Evolutionary conservation across 1,140 invertebrate genomes (phyloP), one percentile per base, ranked within the genome.

Genomic region (Marisa cornuarietis): DNA sequence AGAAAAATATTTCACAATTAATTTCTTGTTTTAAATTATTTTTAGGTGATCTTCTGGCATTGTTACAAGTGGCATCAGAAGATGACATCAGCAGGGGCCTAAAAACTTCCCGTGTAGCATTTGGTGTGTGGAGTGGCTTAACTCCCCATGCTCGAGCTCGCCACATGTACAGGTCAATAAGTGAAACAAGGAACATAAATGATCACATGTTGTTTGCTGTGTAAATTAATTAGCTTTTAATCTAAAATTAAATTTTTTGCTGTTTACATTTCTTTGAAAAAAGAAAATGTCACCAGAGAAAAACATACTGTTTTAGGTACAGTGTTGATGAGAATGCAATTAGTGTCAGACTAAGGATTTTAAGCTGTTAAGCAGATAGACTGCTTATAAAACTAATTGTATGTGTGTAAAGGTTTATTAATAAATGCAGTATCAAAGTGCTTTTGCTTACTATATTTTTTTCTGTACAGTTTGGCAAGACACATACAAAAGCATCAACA

Each of bases 401-500:
- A 42, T 42, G 31, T 42, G 31, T 4, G 31, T 42, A 6, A 42
- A 42, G n/a, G 31, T 42, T 42, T 42, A 42, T 42, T 42, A 42
- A 42, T 42, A 0, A 42, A 42, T 42, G 6, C 31, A 42, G 31
- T 8, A 58, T 58, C 54, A 14, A 18, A 58, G 1, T 58, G 11
- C 54, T 58, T 11, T 58, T 58, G 54, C 16, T 11, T 6, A 58
- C 8, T 18, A 8, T 18, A 58, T 18, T 52, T 22, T 54, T 16
- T 73, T 73, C 11, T 58, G 83, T 84, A 22, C 82, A 92, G 92
- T 81, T 89, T 92, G 85, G 91, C 92, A 13, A 85, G 92, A n/a
- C 91, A 92, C 79, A 83, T 92, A 14, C 92, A 92, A 86, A 92
- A 92, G 79, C 91, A 92, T 79, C 86, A 88, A 82, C 84, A 91